Conservation (phyloP, 2,797 vertebrate species). For the Bovichtus variegatus region DNA sequence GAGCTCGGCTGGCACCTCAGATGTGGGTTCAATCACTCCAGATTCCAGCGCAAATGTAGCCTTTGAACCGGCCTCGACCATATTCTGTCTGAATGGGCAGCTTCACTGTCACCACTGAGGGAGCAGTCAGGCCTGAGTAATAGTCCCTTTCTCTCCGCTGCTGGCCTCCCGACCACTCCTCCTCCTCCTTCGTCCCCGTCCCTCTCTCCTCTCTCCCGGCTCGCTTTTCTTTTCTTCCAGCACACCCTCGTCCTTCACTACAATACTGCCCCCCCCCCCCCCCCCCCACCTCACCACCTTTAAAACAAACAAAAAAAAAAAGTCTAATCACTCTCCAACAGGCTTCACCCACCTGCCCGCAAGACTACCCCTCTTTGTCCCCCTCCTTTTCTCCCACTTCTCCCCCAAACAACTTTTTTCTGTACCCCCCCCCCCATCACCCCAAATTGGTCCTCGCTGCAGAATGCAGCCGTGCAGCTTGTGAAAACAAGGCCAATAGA, state of each 20-base stretch:
- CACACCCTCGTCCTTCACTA: constrained; percentile 32
- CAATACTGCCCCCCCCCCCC: constrained; percentile 24
- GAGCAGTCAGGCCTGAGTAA: constrained; percentile 84
- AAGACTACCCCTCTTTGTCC: constrained; percentile 15
- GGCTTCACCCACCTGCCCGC: constrained; percentile 68
- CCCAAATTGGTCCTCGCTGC: constrained; percentile 57
- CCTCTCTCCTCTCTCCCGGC: constrained; percentile 32
- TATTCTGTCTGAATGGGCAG: constrained; percentile 74
- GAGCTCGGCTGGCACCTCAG: constrained; percentile 31
- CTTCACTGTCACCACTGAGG: constrained; percentile 76
- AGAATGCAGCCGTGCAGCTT: constrained; percentile 61
- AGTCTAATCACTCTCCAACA: constrained; percentile 62
- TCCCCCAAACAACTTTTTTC: constrained; percentile 41
- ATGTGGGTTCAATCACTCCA: constrained; percentile 46
- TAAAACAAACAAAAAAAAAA: constrained; percentile 68
- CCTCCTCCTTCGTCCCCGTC: constrained; percentile 45
- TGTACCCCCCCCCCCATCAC: constrained; percentile 28
- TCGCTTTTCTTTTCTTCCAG: constrained; percentile 62
- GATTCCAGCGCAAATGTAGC: constrained; percentile 48
- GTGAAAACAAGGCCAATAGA: constrained; percentile 71
- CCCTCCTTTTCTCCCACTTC: background rate
- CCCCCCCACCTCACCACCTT: constrained; percentile 29
- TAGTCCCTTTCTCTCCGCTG: constrained; percentile 78
- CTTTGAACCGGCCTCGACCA: constrained; percentile 66
- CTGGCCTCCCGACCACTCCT: constrained; percentile 72